Evolutionary conservation across 1,140 invertebrate genomes (phyloP).

Genomic region (Monomorium pharaonis): DNA sequence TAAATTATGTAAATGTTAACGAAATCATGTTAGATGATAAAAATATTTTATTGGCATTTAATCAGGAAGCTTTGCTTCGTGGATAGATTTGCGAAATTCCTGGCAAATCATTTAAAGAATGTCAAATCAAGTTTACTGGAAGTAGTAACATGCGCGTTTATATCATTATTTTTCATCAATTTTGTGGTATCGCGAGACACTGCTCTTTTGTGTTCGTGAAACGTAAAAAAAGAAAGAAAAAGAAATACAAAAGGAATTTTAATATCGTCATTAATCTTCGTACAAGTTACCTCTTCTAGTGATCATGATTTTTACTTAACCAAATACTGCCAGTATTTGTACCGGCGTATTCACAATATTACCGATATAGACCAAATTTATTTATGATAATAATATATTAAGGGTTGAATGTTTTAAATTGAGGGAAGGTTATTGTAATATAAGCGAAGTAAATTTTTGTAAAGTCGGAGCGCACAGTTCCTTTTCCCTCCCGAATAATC

Average conservation of each 20-base stretch:
- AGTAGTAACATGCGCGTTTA: constrained; percentile 70
- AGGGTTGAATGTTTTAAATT: constrained; percentile 82
- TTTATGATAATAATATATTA: constrained; percentile 86
- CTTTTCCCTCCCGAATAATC: constrained; percentile 75
- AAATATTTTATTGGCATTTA: background rate
- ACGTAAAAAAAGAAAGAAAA: background rate
- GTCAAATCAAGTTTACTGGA: constrained; percentile 74
- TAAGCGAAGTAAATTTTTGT: constrained; percentile 81
- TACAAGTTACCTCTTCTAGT: constrained; percentile 76
- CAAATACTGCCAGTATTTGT: constrained; percentile 84
- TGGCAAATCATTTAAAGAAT: constrained; percentile 76
- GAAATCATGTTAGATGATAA: background rate
- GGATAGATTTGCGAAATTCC: constrained; percentile 77
- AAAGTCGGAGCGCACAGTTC: constrained; percentile 83
- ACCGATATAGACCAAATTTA: constrained; percentile 86
- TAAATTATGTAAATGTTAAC: constrained; percentile 12
- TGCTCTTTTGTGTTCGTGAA: background rate
- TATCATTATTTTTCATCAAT: constrained; percentile 54
- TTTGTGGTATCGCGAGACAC: background rate
- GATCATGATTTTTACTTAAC: constrained; percentile 79
- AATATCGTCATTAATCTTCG: constrained; percentile 36
- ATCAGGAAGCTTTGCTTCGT: constrained; percentile 58
- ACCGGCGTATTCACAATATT: constrained; percentile 85
- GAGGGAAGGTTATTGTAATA: constrained; percentile 83
- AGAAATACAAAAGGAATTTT: constrained; percentile 35